Evolutionary conservation across 2,888 invertebrate genomes (phyloP), one percentile per base, ranked within the genome.

Genomic region (Scaptomyza cyrtandrae): DNA sequence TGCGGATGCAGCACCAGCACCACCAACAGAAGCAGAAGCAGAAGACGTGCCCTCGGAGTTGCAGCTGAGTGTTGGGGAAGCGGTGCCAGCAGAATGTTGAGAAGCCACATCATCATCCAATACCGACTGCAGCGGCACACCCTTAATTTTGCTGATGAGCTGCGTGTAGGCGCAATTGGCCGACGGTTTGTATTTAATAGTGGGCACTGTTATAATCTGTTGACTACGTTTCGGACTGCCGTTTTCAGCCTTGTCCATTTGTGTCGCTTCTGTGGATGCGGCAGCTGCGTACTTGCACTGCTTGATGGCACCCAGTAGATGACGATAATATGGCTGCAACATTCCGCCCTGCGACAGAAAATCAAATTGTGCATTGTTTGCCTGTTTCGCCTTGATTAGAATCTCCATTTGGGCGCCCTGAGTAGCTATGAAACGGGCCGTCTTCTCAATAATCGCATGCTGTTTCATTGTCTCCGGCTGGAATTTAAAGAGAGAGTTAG

Each of bases 331-430:
- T 0, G 96, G 95, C 92, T 99, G 95, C 43, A 99, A 93, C 0
- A 93, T 92, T 65, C 97, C 95, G 74, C 97, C 97, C 90, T 96
- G 97, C 64, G 97, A 96, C 65, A 99, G 93, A 93, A 99, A 99
- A 75, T 96, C 94, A 93, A 99, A 99, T 93, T 98, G 97, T 0
- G 96, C 94, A 93, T 99, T 99, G 90, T 96, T 95, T 0, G 96
- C 94, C 92, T 99, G 99, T 92, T 99, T 99, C 4, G 99, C 97
- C 92, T 99, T 99, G 78, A 99, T 96, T 11, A 99, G 94, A 79
- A 99, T 98, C 93, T 99, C 99, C 99, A 99, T 99, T 93, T 99
- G 99, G 7, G 96, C 94, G 0, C 99, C 99, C 90, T 99, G 98
- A 52, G 95, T 94, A 80, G 95, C 95, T 80, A 98, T 97, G 92